Evolutionary conservation across 2,113 vertebrate species (phyloP).

Genomic region (Butorides virescens): DNA sequence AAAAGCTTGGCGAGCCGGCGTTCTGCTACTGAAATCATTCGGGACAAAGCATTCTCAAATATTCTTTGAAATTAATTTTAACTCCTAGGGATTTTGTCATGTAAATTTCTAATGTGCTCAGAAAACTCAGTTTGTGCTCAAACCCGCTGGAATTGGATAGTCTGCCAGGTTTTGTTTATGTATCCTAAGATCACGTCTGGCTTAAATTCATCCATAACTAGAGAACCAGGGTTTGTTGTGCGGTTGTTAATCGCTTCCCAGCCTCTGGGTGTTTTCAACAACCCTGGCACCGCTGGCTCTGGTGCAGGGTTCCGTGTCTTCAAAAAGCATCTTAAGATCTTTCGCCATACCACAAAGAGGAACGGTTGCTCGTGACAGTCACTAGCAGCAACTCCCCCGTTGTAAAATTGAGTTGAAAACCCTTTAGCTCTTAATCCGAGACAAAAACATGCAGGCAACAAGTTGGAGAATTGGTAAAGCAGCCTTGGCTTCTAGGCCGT

Average conservation of each 20-base stretch:
- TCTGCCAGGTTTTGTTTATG: fast-evolving
- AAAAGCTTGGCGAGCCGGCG: fast-evolving
- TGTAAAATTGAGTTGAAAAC: background rate
- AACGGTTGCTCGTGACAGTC: fast-evolving
- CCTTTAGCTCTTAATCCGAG: background rate
- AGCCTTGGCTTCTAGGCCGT: background rate
- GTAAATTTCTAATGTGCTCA: background rate
- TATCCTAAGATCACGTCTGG: background rate
- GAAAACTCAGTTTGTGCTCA: background rate
- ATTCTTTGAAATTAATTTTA: background rate
- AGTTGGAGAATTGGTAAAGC: background rate
- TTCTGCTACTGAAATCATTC: background rate
- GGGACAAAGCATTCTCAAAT: background rate
- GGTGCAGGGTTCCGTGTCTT: background rate
- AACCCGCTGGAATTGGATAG: background rate
- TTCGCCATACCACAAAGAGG: background rate
- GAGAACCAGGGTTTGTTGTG: background rate
- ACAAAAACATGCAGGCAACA: background rate
- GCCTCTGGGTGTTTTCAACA: background rate
- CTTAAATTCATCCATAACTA: background rate
- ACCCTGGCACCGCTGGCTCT: too few species aligned
- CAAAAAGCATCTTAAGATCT: background rate
- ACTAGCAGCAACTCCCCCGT: background rate
- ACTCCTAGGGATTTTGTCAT: background rate
- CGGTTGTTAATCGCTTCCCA: background rate